Percentiles rank a stretch among this genome's conserved stretches.
phyloP scores from a whole-genome alignment of 2,797 vertebrate species.

The Agapornis canus region DNA sequence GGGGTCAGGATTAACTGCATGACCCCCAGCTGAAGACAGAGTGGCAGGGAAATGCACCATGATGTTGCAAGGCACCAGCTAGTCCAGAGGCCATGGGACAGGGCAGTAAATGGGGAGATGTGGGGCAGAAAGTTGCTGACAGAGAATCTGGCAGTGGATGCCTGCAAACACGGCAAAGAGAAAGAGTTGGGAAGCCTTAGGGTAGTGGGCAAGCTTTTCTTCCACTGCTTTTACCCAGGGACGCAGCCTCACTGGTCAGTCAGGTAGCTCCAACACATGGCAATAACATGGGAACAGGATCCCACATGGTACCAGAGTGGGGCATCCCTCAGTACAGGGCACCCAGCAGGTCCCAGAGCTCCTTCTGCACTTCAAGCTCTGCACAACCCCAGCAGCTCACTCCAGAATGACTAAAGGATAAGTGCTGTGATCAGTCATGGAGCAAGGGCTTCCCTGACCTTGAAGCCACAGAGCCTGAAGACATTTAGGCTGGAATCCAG shows the following conservation, averaged over 20 bases:
- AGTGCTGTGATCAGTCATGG: neutral
- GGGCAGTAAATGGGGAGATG: neutral
- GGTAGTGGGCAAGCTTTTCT: neutral
- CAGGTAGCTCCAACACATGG: neutral
- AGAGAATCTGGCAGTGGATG: neutral
- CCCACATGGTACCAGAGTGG: fast-evolving
- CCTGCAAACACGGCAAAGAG: fast-evolving
- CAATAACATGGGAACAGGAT: neutral
- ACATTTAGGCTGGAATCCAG: neutral
- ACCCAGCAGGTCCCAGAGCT: neutral
- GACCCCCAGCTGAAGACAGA: conserved; percentile 60
- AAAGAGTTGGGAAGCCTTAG: neutral
- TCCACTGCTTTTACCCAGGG: neutral
- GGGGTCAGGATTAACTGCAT: conserved; percentile 65
- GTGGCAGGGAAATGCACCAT: conserved; percentile 41
- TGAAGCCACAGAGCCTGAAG: neutral
- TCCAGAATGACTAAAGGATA: fast-evolving
- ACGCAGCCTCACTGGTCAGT: neutral
- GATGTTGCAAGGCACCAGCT: conserved; percentile 42
- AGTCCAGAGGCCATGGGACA: neutral
- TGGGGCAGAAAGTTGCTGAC: neutral
- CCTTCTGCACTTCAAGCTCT: neutral
- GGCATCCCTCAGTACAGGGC: neutral
- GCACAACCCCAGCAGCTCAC: neutral
- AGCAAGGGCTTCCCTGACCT: neutral